These are phyloP conservation scores for Cactoblastis cactorum DNA, from an alignment of 2,888 invertebrate genomes.

Conservation along the genomic window DNA sequence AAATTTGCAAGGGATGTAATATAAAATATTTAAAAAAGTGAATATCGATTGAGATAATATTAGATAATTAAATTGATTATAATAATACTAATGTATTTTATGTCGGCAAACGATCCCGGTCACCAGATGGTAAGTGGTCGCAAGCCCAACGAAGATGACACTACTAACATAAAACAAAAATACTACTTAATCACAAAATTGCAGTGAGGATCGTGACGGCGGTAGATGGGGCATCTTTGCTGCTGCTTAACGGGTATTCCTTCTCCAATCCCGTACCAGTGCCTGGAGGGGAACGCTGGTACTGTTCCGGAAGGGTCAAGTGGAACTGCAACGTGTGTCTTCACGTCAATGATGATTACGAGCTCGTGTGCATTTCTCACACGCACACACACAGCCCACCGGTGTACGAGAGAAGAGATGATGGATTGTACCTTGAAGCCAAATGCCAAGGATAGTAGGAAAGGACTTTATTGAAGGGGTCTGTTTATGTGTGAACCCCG, in stretches of 20 bases:
- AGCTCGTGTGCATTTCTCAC: constrained; percentile 61
- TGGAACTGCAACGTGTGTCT: constrained; percentile 65
- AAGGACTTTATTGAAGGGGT: no score
- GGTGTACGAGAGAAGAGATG: constrained; percentile 51
- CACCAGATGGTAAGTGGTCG: no score
- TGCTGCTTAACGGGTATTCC: constrained; percentile 66
- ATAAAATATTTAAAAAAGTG: no score
- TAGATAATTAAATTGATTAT: no score
- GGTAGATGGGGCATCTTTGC: constrained; percentile 62
- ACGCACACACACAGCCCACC: constrained; percentile 62
- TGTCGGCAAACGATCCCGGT: no score
- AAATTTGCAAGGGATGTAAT: no score
- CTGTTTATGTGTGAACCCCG: no score
- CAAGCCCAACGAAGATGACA: not conserved
- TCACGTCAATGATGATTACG: constrained; percentile 70
- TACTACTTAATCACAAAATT: constrained; percentile 27
- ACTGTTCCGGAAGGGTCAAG: constrained; percentile 58
- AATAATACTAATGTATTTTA: no score
- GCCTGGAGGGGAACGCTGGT: constrained; percentile 66
- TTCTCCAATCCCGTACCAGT: constrained; percentile 67
- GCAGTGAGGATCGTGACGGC: constrained; percentile 70
- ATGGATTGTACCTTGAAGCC: constrained; percentile 46
- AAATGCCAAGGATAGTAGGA: not conserved
- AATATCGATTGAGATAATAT: no score
- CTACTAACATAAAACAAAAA: not conserved